phyloP scores from a whole-genome alignment of 2,113 vertebrate species.

The Etheostoma cragini region DNA sequence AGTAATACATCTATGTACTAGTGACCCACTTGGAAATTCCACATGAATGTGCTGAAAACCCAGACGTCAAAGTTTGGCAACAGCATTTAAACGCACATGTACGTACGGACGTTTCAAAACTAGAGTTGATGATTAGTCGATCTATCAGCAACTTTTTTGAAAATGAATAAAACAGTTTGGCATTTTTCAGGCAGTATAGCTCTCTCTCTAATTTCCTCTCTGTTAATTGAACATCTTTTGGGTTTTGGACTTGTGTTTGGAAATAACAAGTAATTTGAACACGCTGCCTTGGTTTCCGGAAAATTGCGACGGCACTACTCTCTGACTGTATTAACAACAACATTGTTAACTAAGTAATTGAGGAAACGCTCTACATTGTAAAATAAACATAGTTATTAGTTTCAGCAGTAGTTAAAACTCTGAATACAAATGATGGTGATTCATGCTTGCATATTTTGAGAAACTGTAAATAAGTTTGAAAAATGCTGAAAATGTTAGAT shows the following conservation, averaged over 20 bases:
- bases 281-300: neutral
- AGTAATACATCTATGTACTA: constrained; percentile 29
- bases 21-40: constrained; percentile 31
- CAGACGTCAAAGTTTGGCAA: neutral
- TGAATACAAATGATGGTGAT: neutral
- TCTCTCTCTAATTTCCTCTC: neutral
- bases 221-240: neutral
- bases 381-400: neutral
- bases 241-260: neutral
- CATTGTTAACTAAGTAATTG: neutral
- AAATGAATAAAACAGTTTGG: neutral
- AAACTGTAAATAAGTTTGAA: neutral
- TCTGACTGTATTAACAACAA: neutral
- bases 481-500: neutral
- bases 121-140: neutral
- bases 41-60: constrained; percentile 11
- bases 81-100: neutral
- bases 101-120: neutral
- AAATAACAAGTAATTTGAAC: neutral
- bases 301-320: neutral
- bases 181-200: neutral
- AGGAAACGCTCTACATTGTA: neutral
- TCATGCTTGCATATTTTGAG: neutral
- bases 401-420: neutral
- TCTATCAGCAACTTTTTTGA: neutral